phyloP scores from a whole-genome alignment of 2,797 vertebrate genomes.

The Australoheros facetus region DNA sequence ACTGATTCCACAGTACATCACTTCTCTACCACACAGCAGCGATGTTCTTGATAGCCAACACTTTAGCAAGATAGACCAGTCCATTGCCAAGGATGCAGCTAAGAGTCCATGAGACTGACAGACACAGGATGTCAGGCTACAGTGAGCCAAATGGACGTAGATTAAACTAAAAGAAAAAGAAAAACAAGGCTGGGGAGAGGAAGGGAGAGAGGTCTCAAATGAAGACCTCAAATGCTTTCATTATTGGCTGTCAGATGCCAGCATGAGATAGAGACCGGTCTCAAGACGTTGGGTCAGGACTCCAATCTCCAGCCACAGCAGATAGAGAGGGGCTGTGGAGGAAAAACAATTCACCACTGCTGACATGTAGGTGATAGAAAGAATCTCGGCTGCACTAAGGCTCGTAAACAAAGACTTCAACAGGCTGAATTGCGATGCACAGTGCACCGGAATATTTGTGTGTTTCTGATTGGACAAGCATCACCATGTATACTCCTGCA shows the following conservation, averaged over 20 bases:
- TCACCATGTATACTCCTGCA: background rate
- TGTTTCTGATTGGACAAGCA: background rate
- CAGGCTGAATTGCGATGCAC: conserved; percentile 24
- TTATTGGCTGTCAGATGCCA: conserved; percentile 76
- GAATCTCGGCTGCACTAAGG: conserved; percentile 1
- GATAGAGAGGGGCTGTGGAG: conserved; percentile 23
- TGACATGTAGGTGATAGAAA: conserved; percentile 46
- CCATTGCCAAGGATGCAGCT: conserved; percentile 20
- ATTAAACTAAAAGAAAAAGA: background rate
- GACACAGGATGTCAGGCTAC: conserved; percentile 20
- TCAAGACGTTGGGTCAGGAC: conserved; percentile 72
- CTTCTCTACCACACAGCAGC: conserved; percentile 24
- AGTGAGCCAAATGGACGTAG: conserved; percentile 8
- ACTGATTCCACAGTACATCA: conserved; percentile 44
- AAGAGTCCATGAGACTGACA: conserved; percentile 32
- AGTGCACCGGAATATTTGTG: background rate
- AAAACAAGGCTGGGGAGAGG: background rate
- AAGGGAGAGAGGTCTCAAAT: conserved; percentile 41
- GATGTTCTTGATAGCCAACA: conserved; percentile 39
- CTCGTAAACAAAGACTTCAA: conserved; percentile 33
- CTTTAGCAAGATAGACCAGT: conserved; percentile 46
- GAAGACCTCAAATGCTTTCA: conserved; percentile 72
- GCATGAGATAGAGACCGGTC: conserved; percentile 64
- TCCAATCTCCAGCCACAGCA: conserved; percentile 71
- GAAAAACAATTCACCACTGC: conserved; percentile 61